A percentile compares a stretch with the other conserved stretches of the same genome.
Conservation (phyloP, 2,797 vertebrate species). For the Stomatorhinus walkeri region DNA sequence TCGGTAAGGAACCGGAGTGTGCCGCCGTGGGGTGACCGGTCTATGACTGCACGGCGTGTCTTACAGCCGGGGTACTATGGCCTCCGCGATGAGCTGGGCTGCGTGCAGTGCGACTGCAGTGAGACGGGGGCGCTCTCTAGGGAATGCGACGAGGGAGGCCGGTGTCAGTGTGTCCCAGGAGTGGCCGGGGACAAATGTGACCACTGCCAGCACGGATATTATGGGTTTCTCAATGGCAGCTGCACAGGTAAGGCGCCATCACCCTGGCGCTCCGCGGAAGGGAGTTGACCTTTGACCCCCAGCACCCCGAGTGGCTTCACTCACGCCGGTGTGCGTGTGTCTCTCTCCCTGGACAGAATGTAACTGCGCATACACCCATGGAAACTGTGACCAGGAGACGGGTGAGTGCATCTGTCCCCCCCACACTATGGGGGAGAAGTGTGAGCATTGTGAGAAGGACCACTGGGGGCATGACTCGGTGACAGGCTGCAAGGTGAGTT, state of each 20-base stretch:
- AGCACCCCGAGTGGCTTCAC: neutral
- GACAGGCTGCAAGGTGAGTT: conserved; percentile 77
- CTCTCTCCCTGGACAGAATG: conserved; percentile 62
- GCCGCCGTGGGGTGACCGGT: too few species aligned
- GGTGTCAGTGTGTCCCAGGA: conserved; percentile 57
- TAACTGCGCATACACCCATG: conserved; percentile 73
- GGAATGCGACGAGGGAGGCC: conserved; percentile 54
- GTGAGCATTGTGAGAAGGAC: conserved; percentile 67
- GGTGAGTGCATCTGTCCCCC: conserved; percentile 81
- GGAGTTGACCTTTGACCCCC: neutral
- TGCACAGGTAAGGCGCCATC: conserved; percentile 57
- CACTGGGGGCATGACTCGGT: conserved; percentile 70
- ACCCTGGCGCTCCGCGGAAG: neutral
- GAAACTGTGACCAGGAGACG: conserved; percentile 70
- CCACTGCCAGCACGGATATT: conserved; percentile 60
- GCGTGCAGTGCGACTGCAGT: conserved; percentile 71
- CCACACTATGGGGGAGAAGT: conserved; percentile 69
- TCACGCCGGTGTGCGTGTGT: neutral
- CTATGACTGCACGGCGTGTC: neutral
- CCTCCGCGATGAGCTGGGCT: conserved; percentile 62
- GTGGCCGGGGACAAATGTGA: conserved; percentile 62
- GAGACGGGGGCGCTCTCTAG: conserved; percentile 58
- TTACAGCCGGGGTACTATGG: conserved; percentile 72
- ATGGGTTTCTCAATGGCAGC: conserved; percentile 49
- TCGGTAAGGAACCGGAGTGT: neutral